Evolutionary conservation across 2,113 vertebrate genomes (phyloP).

Genomic region (Thalassoma bifasciatum): DNA sequence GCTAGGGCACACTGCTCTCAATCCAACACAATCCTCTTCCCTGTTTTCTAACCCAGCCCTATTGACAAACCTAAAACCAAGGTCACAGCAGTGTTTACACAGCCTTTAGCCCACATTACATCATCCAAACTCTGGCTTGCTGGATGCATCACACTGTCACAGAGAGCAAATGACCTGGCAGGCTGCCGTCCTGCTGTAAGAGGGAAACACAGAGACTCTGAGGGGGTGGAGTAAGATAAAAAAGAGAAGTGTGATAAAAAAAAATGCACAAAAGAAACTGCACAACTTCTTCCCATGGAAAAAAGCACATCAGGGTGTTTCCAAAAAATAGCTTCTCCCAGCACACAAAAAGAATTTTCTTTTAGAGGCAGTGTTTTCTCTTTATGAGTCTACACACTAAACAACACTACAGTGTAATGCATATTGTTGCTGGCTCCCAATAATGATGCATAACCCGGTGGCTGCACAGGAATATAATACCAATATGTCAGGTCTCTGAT

Average conservation of each 20-base stretch:
- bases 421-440: slow-evolving; percentile 72
- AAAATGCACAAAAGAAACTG: slow-evolving; percentile 21
- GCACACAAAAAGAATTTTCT: slow-evolving; percentile 42
- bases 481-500: slow-evolving; percentile 86
- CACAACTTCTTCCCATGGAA: slow-evolving; percentile 9
- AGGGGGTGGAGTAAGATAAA: slow-evolving; percentile 6
- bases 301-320: slow-evolving; percentile 24
- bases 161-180: slow-evolving; percentile 67
- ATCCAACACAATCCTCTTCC: slow-evolving; percentile 76
- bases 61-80: slow-evolving; percentile 80
- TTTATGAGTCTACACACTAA: slow-evolving; percentile 50
- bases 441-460: slow-evolving; percentile 85
- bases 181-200: slow-evolving; percentile 47
- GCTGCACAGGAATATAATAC: slow-evolving; percentile 85
- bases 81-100: slow-evolving; percentile 81
- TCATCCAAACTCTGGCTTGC: slow-evolving; percentile 70
- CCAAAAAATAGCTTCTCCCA: slow-evolving; percentile 7
- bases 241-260: background rate
- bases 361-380: slow-evolving; percentile 43
- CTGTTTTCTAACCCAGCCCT: slow-evolving; percentile 73
- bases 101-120: slow-evolving; percentile 82
- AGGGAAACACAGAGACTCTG: slow-evolving; percentile 25
- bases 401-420: slow-evolving; percentile 67
- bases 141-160: slow-evolving; percentile 63
- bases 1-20: slow-evolving; percentile 61